Evolutionary conservation across 2,113 vertebrate genomes (phyloP), one percentile per base, ranked within the genome.

Genomic region (Fulmarus glacialis): DNA sequence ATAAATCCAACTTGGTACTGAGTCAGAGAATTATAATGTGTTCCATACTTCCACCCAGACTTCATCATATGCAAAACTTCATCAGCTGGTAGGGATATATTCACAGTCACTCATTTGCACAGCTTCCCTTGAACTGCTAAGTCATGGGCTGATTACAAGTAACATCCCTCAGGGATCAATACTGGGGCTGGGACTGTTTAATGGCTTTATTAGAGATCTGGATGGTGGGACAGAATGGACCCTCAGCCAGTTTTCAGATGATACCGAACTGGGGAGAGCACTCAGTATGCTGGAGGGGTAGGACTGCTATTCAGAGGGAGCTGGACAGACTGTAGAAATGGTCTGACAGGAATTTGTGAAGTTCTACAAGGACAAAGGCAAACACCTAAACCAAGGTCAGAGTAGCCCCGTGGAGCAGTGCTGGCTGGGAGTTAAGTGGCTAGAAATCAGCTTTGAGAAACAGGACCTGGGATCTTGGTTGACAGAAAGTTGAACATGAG

Each of bases 381-480:
- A 73, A 78, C 27, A 50, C 8, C 14, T 82, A 56, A 88, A 42
- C 19, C 36, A 34, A 47, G 38, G 32, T 64, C n/a, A 75, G 8
- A 84, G 32, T 50, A 66, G 59, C 2, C 1, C 2, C 4, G 13
- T 83, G 62, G 23, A 62, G 50, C 15, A 32, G 12, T 36, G 34
- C 24, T 66, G 13, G 4, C 11, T 84, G 27, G 9, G 43, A 88
- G 13, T 7, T 50, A 24, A 84, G 29, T 26, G 14, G 9, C 32
- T 67, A 66, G 62, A 93, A 95, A 88, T 23, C 50, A 45, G 6
- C 13, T 81, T 56, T 81, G 14, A 17, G n/a, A 32, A 47, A 72
- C 71, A 77, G 8, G 0, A 0, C 13, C 30, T 13, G 3, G 19
- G 8, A 7, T 77, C 42, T 52, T 23, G 7, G 9, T 11, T 42